Conservation (phyloP, 2,888 invertebrate genomes). For the Panzeria rudis region DNA sequence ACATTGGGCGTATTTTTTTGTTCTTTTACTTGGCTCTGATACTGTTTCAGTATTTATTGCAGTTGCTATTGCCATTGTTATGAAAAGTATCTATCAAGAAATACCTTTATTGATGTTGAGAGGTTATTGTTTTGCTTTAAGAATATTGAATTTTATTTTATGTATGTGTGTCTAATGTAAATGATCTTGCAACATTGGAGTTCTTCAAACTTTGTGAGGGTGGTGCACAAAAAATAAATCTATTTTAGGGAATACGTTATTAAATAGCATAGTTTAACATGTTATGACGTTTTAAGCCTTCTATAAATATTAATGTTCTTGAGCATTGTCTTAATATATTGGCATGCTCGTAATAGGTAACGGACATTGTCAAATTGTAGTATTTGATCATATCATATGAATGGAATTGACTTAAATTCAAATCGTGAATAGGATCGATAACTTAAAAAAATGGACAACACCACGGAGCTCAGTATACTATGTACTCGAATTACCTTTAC, state of each 20-base stretch:
- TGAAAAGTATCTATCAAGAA: slow-evolving; percentile 32
- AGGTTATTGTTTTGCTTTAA: slow-evolving; percentile 50
- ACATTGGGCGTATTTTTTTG: slow-evolving; percentile 56
- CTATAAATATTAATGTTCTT: too few relatives aligned
- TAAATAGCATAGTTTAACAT: too few relatives aligned
- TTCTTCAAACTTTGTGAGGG: background rate
- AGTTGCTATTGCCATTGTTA: slow-evolving; percentile 34
- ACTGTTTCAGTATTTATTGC: slow-evolving; percentile 18
- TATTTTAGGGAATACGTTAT: background rate
- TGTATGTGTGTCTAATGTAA: slow-evolving; percentile 19
- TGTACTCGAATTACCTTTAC: too few relatives aligned
- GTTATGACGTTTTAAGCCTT: too few relatives aligned
- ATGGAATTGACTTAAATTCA: too few relatives aligned
- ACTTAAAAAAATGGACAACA: too few relatives aligned
- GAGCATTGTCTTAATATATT: too few relatives aligned
- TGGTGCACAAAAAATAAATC: background rate
- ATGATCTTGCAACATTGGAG: slow-evolving; percentile 28
- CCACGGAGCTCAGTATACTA: too few relatives aligned
- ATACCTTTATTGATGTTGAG: slow-evolving; percentile 33
- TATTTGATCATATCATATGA: too few relatives aligned
- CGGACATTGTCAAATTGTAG: too few relatives aligned
- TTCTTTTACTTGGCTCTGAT: slow-evolving; percentile 16
- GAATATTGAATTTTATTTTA: slow-evolving; percentile 28
- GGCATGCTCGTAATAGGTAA: too few relatives aligned
- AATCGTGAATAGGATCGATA: too few relatives aligned